Percentiles rank a stretch among this genome's conserved stretches.
Evolutionary conservation across 1,140 invertebrate genomes (phyloP).

Genomic region (Drosophila truncata): DNA sequence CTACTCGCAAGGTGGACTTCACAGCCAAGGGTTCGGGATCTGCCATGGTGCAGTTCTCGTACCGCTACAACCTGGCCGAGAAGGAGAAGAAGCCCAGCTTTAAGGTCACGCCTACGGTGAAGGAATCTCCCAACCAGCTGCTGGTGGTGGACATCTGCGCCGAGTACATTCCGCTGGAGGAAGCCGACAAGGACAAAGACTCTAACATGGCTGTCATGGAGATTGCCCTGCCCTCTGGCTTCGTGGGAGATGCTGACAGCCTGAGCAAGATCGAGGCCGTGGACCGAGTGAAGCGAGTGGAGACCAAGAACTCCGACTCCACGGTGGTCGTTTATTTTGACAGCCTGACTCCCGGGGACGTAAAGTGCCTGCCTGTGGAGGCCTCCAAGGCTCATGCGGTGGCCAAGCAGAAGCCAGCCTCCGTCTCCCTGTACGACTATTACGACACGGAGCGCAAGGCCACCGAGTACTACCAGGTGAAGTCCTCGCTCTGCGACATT

Average conservation of each 20-base stretch:
- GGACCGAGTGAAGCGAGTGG: constrained; percentile 87
- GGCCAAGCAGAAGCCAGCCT: constrained; percentile 93
- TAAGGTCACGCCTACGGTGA: constrained; percentile 91
- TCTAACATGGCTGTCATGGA: constrained; percentile 97
- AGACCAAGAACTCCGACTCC: constrained; percentile 91
- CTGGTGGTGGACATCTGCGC: constrained; percentile 91
- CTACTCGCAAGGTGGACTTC: constrained; percentile 86
- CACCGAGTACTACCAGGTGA: constrained; percentile 91
- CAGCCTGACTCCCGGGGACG: constrained; percentile 88
- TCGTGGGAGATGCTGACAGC: constrained; percentile 86
- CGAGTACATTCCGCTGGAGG: constrained; percentile 62
- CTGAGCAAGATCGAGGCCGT: constrained; percentile 57
- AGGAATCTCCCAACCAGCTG: constrained; percentile 90
- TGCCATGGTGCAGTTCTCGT: constrained; percentile 92
- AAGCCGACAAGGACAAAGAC: constrained; percentile 53
- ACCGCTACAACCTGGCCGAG: constrained; percentile 92
- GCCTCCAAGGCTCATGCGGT: constrained; percentile 94
- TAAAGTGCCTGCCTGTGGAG: constrained; percentile 93
- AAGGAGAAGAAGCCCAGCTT: constrained; percentile 93
- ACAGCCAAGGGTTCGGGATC: constrained; percentile 91
- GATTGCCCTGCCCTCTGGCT: constrained; percentile 93
- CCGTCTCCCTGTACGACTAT: constrained; percentile 96
- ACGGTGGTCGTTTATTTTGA: constrained; percentile 94
- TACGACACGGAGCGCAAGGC: constrained; percentile 92
- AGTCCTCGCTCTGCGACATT: constrained; percentile 91